These are phyloP conservation scores for Struthidea cinerea DNA, from an alignment of 2,113 vertebrate genomes.

Conservation along the genomic window DNA sequence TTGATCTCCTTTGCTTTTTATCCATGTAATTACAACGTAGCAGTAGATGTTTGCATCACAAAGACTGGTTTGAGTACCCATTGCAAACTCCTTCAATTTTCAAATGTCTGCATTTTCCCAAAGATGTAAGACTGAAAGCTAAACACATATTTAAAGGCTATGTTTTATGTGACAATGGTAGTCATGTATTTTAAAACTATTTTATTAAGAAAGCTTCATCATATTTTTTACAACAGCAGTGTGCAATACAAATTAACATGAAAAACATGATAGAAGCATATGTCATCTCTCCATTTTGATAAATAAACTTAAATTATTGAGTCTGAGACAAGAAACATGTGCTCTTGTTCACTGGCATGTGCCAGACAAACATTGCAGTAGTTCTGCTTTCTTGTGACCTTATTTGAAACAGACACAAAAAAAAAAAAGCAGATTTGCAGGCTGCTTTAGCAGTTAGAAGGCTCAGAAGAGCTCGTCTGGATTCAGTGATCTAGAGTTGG, in stretches of 20 bases:
- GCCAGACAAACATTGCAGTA: background rate
- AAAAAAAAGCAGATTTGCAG: background rate
- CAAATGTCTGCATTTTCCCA: background rate
- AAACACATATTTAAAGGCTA: background rate
- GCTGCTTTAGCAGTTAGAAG: background rate
- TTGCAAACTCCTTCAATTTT: background rate
- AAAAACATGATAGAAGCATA: background rate
- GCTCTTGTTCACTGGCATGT: background rate
- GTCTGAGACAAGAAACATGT: background rate
- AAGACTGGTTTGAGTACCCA: background rate
- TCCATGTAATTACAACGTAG: background rate
- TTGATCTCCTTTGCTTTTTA: constrained; percentile 12
- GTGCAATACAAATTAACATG: background rate
- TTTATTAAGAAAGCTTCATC: background rate
- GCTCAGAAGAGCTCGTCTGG: background rate
- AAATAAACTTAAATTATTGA: background rate
- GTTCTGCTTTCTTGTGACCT: background rate
- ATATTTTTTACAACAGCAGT: background rate
- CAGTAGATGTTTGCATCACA: background rate
- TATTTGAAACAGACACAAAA: background rate
- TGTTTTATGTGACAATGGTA: background rate
- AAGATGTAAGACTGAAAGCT: background rate
- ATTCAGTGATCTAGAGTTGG: rapidly evolving
- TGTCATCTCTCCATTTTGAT: background rate
- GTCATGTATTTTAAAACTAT: background rate